Evolutionary conservation across 1,140 invertebrate species (phyloP).

Genomic region (Sycophaga agraensis): DNA sequence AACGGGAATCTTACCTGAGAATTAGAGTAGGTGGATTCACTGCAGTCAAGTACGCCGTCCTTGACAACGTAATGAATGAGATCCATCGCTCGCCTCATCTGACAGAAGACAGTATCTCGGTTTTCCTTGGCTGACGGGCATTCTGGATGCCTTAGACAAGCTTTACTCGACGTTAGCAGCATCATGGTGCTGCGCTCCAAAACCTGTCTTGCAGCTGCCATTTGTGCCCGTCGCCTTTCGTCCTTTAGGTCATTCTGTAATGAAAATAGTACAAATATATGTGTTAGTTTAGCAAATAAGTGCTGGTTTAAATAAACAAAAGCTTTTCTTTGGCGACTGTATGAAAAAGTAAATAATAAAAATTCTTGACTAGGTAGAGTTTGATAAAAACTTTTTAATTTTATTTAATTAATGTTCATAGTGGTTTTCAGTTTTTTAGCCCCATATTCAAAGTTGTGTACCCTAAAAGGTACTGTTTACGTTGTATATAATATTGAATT

Average conservation of each 20-base stretch:
- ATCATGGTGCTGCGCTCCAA: conserved; percentile 98
- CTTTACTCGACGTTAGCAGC: conserved; percentile 94
- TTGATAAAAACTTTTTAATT: too few relatives aligned
- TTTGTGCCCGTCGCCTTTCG: conserved; percentile 91
- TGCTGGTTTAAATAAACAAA: too few relatives aligned
- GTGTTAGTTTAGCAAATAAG: too few relatives aligned
- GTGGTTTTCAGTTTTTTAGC: too few relatives aligned
- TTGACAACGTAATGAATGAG: conserved; percentile 96
- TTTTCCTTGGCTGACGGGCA: conserved; percentile 90
- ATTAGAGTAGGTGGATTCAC: conserved; percentile 56
- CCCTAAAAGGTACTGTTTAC: too few relatives aligned
- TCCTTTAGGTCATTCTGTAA: conserved; percentile 88
- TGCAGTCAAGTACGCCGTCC: conserved; percentile 78
- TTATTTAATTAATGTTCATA: too few relatives aligned
- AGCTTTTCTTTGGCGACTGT: too few relatives aligned
- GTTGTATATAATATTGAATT: too few relatives aligned
- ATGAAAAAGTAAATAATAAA: too few relatives aligned
- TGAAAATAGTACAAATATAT: too few relatives aligned
- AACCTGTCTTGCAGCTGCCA: conserved; percentile 91
- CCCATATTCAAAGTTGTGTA: too few relatives aligned
- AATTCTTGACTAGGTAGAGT: too few relatives aligned
- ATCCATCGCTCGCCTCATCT: conserved; percentile 96
- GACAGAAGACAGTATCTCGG: conserved; percentile 94
- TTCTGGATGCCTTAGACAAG: conserved; percentile 92
- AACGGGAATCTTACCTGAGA: conserved; percentile 41